phyloP scores from a whole-genome alignment of 1,140 invertebrate genomes.

The Colletes latitarsis region DNA sequence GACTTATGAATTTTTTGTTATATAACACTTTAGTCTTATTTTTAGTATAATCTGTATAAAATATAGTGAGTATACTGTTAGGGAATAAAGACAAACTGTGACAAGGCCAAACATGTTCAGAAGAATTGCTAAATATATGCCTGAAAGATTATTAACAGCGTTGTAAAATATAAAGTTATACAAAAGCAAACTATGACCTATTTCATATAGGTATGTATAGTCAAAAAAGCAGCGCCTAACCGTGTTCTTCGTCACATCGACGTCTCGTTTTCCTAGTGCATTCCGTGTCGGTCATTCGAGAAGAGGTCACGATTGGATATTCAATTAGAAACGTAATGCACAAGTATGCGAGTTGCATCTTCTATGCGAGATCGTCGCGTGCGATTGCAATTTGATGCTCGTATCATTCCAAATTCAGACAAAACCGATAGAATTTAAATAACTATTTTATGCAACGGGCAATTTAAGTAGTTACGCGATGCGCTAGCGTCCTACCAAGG shows the following conservation, averaged over 20 bases:
- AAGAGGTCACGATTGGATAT: conserved; percentile 60
- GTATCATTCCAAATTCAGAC: background rate
- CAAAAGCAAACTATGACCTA: too few species aligned
- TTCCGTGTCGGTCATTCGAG: conserved; percentile 52
- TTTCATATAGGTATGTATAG: background rate
- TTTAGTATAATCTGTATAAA: too few species aligned
- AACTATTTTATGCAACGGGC: background rate
- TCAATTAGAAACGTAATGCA: conserved; percentile 60
- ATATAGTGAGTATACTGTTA: too few species aligned
- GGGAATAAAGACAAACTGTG: too few species aligned
- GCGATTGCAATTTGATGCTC: background rate
- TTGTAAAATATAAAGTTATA: too few species aligned
- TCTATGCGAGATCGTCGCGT: background rate
- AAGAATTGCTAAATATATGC: too few species aligned
- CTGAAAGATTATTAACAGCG: too few species aligned
- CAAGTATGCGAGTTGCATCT: conserved; percentile 17
- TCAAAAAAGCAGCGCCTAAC: conserved; percentile 46
- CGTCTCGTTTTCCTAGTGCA: conserved; percentile 42
- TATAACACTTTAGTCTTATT: too few species aligned
- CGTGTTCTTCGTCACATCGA: conserved; percentile 43
- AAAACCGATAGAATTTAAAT: conserved; percentile 4
- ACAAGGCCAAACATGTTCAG: too few species aligned
- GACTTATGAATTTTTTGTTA: too few species aligned
- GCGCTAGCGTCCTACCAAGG: too few species aligned
- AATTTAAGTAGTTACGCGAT: background rate